Percentiles rank a stretch among this genome's conserved stretches.
phyloP scores from a whole-genome alignment of 2,888 invertebrate genomes.

The Schrankia costaestrigalis region DNA sequence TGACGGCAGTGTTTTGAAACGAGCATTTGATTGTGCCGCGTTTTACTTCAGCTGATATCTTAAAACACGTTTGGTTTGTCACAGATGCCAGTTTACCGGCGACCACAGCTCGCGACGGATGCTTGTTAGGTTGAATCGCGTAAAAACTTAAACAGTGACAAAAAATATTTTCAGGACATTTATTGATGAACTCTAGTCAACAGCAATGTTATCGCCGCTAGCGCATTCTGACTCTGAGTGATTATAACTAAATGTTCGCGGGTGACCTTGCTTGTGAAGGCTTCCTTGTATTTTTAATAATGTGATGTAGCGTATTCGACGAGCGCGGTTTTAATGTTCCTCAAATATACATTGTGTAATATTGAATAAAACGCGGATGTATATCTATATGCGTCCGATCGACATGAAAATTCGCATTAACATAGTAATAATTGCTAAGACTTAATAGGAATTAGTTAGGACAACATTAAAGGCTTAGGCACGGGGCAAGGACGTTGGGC shows the following conservation, averaged over 20 bases:
- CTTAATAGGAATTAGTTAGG: conserved; percentile 20
- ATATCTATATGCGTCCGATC: conserved; percentile 1
- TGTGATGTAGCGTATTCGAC: conserved; percentile 21
- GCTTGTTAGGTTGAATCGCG: conserved; percentile 36
- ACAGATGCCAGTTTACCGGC: conserved; percentile 61
- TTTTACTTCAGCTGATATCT: conserved; percentile 51
- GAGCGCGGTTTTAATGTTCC: conserved; percentile 21
- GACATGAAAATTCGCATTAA: conserved; percentile 2
- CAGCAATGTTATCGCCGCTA: conserved; percentile 20
- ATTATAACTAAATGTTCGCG: conserved; percentile 19
- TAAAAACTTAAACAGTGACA: conserved; percentile 13
- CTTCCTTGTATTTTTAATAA: conserved; percentile 16
- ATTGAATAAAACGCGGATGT: conserved; percentile 7
- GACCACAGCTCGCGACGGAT: conserved; percentile 61
- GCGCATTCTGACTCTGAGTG: conserved; percentile 19
- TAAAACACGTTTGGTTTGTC: conserved; percentile 49
- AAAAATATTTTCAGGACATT: no score
- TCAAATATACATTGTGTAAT: conserved; percentile 10
- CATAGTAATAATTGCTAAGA: conserved; percentile 1
- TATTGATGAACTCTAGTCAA: no score
- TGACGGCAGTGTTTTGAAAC: conserved; percentile 49
- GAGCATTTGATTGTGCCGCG: conserved; percentile 50
- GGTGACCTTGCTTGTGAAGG: conserved; percentile 29
- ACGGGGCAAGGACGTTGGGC: conserved; percentile 59
- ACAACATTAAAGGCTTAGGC: conserved; percentile 40